Base-by-base conservation (phyloP, 2,888 invertebrate species). In the Molorchus minor region DNA sequence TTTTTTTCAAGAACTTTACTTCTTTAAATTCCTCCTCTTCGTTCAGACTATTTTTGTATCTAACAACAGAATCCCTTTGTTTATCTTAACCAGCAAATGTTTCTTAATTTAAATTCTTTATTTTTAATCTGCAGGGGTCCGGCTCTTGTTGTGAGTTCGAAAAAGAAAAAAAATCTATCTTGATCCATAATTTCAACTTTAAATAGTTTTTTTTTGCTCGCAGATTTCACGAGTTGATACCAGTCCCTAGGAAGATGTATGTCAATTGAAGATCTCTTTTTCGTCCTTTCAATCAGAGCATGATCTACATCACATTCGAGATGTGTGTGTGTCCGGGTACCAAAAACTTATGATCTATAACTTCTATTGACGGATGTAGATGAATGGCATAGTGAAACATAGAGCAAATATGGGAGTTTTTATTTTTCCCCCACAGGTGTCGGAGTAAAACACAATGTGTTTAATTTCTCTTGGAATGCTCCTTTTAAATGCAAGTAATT, bases 131-230 rank as follows among this genome's bases (percentile, higher is more conserved):
- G 41, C 16, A 41, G n/a, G 41, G 41, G 41, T 12, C 20, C 41
- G 41, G 41, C 16, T 41, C 41, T 41, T 41, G 41, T 15, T 3
- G 16, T 16, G 16, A 41, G 41, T 13, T 41, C 41, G 41, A 3
- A 41, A 41, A 41, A 13, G 16, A 16, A 41, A 41, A 41, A 41
- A 15, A 41, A 41, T 41, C 41, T 4, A 16, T 15, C 8, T 41
- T 41, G 41, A 41, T 41, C 41, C 41, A 41, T 41, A 41, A 41
- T 41, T 41, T 41, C 41, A 4, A 41, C 41, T n/a, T 41, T 41
- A 13, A 17, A 41, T n/a, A 15, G 3, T 15, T 41, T 7, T 35
- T 10, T 41, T 41, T 41, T 41, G 5, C 41, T 41, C 15, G 41
- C 41, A 8, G 41, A 7, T 38, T n/a, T 38, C 4, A 38, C 38